A percentile compares a stretch with the other conserved stretches of the same genome.
phyloP scores from a whole-genome alignment of 2,797 vertebrate genomes.

The Pristis pectinata region DNA sequence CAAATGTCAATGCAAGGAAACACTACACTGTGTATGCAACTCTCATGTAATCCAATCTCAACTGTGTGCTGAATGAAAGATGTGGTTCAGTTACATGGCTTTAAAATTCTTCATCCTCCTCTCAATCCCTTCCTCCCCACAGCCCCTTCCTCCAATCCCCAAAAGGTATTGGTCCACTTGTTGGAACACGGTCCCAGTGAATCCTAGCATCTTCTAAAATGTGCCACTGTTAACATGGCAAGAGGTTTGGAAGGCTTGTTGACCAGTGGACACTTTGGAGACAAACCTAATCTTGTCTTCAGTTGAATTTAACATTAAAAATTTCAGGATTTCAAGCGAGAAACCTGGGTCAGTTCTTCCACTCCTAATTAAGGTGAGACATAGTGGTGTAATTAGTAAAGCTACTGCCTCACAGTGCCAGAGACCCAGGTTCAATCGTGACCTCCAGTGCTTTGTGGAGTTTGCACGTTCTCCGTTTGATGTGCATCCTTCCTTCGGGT shows the following conservation, averaged over 20 bases:
- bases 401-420: no score
- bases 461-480: no score
- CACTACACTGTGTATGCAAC: neutral
- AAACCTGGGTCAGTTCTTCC: neutral
- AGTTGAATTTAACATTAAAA: neutral
- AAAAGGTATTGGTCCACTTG: neutral
- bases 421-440: no score
- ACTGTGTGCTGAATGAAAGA: neutral
- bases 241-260: neutral
- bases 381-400: no score
- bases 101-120: neutral
- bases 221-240: neutral
- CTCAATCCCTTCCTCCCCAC: no score
- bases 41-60: neutral
- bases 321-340: neutral
- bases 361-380: neutral
- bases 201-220: neutral
- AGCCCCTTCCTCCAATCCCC: no score
- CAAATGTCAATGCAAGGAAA: conserved; percentile 14
- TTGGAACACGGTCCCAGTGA: no score
- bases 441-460: no score
- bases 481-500: no score
- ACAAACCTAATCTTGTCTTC: neutral
- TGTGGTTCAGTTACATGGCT: neutral
- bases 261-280: neutral